Percentiles rank a stretch among this genome's conserved stretches.
Evolutionary conservation across 2,888 invertebrate species (phyloP).

Genomic region (Homarus gammarus): DNA sequence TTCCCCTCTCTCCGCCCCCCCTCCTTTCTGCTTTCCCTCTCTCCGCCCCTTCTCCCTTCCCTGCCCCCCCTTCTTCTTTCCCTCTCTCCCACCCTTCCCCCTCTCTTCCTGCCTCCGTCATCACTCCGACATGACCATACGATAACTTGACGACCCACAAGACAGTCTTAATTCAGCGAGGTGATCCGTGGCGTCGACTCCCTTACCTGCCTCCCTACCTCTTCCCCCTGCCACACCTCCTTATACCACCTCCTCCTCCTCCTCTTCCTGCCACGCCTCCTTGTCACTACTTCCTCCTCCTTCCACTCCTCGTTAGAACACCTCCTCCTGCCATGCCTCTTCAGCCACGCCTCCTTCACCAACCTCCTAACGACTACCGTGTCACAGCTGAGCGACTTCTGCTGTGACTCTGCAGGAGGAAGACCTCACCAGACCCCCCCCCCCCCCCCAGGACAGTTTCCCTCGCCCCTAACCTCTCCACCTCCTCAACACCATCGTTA

Average conservation of each 20-base stretch:
- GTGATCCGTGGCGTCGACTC: constrained; percentile 31
- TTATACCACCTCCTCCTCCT: neutral
- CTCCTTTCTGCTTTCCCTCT: constrained; percentile 2
- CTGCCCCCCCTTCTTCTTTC: neutral
- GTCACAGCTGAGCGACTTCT: no score
- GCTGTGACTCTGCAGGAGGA: no score
- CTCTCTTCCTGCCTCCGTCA: no score
- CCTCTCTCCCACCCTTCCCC: neutral
- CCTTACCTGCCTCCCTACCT: constrained; percentile 7
- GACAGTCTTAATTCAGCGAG: constrained; percentile 21
- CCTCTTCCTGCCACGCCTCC: neutral
- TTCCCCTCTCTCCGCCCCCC: neutral
- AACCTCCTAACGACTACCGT: no score
- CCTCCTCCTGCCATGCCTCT: no score
- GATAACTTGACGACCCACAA: constrained; percentile 17
- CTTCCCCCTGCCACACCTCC: constrained; percentile 11
- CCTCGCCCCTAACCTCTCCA: no score
- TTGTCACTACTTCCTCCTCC: no score
- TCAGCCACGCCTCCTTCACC: no score
- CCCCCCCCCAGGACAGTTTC: no score
- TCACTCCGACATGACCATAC: constrained; percentile 31
- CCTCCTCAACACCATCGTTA: no score
- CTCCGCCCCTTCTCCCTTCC: neutral
- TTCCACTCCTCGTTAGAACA: no score
- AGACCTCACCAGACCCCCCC: no score